Conservation (phyloP, 2,797 vertebrate species). For the Kryptolebias ocellatus region DNA sequence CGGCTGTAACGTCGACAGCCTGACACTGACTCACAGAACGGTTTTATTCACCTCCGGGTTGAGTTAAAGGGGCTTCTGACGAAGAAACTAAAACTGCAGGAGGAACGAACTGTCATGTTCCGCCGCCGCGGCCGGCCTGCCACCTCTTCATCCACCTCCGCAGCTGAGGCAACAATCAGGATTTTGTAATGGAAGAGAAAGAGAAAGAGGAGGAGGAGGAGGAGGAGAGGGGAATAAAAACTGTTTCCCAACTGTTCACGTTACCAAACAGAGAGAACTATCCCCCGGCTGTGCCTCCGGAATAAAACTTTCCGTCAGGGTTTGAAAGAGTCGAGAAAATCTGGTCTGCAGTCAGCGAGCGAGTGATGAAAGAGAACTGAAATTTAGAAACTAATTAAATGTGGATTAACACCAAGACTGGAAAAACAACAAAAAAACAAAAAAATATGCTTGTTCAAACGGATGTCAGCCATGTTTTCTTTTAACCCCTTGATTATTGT, state of each 20-base stretch:
- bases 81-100: constrained; percentile 18
- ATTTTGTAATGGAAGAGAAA: constrained; percentile 45
- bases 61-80: constrained; percentile 33
- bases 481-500: constrained; percentile 1
- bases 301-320: constrained; percentile 47
- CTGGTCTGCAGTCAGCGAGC: constrained; percentile 16
- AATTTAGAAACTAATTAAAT: constrained; percentile 9
- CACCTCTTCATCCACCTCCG: constrained; percentile 53
- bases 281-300: constrained; percentile 55
- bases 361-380: constrained; percentile 22
- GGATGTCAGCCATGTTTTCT: not conserved
- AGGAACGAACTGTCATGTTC: constrained; percentile 31
- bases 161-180: constrained; percentile 41
- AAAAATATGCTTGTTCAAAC: constrained; percentile 8
- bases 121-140: constrained; percentile 16
- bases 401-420: not conserved
- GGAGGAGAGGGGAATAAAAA: constrained; percentile 12
- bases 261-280: constrained; percentile 62
- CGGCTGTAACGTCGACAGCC: not conserved
- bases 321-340: constrained; percentile 22
- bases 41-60: constrained; percentile 33
- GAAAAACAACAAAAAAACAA: not conserved
- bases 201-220: constrained; percentile 14
- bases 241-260: constrained; percentile 59
- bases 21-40: not conserved